Conservation (phyloP, 1,140 invertebrate species). For the Diorhabda elongata region DNA sequence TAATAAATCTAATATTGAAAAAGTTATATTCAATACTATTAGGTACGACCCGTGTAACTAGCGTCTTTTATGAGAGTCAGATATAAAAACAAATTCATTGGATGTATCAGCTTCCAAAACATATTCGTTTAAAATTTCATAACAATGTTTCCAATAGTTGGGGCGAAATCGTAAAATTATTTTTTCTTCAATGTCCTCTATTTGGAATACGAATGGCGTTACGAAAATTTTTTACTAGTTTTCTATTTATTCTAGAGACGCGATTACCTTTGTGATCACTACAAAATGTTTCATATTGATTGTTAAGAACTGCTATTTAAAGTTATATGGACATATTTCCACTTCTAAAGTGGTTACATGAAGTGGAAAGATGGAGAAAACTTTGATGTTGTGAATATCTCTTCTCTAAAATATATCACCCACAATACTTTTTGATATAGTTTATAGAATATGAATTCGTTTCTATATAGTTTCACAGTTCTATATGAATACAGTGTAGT, state of each 20-base stretch:
- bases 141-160: not conserved
- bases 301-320: too few species aligned
- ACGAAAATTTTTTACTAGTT: not conserved
- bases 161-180: not conserved
- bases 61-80: not conserved
- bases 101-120: slow-evolving; percentile 2
- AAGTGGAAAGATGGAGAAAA: too few species aligned
- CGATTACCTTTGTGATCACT: not conserved
- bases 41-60: not conserved
- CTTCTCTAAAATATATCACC: too few species aligned
- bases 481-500: too few species aligned
- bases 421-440: too few species aligned
- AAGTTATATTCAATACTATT: not conserved
- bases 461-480: too few species aligned
- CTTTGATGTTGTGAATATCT: too few species aligned
- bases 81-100: slow-evolving; percentile 1
- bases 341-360: too few species aligned
- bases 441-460: too few species aligned
- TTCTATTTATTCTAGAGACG: not conserved
- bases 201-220: not conserved
- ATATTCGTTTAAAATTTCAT: not conserved
- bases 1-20: not conserved
- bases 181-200: not conserved
- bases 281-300: not conserved
- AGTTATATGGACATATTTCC: too few species aligned